Base-by-base conservation (phyloP, 2,113 vertebrate species). In the Rhizomys pruinosus region DNA sequence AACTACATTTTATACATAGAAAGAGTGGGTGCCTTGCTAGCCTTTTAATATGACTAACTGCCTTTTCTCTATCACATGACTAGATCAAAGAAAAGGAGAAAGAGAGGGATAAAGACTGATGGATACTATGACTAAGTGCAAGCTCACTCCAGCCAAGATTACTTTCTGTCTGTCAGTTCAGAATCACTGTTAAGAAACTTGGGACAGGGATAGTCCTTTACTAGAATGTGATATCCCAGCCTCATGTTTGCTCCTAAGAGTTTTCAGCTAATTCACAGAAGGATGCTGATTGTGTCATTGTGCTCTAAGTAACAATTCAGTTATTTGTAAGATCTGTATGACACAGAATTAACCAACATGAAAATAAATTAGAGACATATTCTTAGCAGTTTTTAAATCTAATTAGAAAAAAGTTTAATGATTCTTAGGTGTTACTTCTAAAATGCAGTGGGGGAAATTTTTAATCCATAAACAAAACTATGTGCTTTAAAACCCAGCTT, bases 1-100 rank as follows among this genome's bases (percentile, higher is more conserved):
- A 98, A 98, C 42, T 87, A 96, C 37, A 57, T 98, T 89, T 97
- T 97, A 71, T 92, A 61, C 81, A 27, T 97, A 47, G 73, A 97
- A 98, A 97, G 59, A 88, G 95, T 97, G 95, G 96, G 95, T 96
- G 96, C 89, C 4, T 78, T 97, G 96, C 85, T 94, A 98, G 84
- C 39, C 93, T 95, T 96, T 97, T 96, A 80, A 96, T 63, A 94
- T 93, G 78, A 96, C 96, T 98, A 96, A 96, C 42, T 96, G 37
- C 57, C 89, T 84, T 68, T 39, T 96, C 94, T 93, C 44, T 87
- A 95, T 94, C 91, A 90, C 61, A 96, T 81, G 76, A 7, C 87
- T 66, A 0, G 84, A 88, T 95, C 85, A 80, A 94, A 94, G 32
- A 85, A 44, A 61, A 93, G 29, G 81, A 80, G 79, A 59, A 77